Evolutionary conservation across 1,140 invertebrate genomes (phyloP), one percentile per base, ranked within the genome.

Genomic region (Theocolax elegans): DNA sequence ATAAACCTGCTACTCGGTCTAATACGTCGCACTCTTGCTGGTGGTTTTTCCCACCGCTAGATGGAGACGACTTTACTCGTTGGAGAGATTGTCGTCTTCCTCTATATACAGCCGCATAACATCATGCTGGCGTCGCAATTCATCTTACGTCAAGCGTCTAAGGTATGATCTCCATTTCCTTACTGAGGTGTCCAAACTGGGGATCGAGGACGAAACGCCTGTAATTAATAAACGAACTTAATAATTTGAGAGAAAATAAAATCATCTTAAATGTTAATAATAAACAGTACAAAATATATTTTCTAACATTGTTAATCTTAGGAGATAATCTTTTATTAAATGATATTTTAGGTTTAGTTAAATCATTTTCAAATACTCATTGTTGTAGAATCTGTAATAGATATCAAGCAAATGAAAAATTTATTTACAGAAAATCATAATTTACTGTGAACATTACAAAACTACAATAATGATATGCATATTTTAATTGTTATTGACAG

Each of bases 181-280:
- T n/a, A n/a, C n/a, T n/a, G n/a, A n/a, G n/a, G n/a, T n/a, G n/a
- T n/a, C n/a, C n/a, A n/a, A n/a, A n/a, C n/a, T n/a, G n/a, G n/a
- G n/a, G n/a, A n/a, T n/a, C n/a, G n/a, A n/a, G n/a, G n/a, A n/a
- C n/a, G n/a, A n/a, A n/a, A n/a, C n/a, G n/a, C n/a, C n/a, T n/a
- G n/a, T n/a, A n/a, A n/a, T 48, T 75, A n/a, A 69, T 77, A 17
- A 25, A 31, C 0, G 70, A 76, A 44, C 25, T 75, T 1, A 75
- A 74, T 59, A 51, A 72, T 19, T 72, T 77, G 27, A 3, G 49
- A n/a, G 31, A 63, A n/a, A 69, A 60, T 12, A 72, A 72, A 51
- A 58, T 73, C 1, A 12, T 31, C 15, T 15, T 76, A 1, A 46
- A 23, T 21, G 17, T 19, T 17, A 44, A 56, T 27, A 48, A 31